These are phyloP conservation scores for Genyomyrus donnyi DNA, from an alignment of 2,113 vertebrate species.

Conservation along the genomic window DNA sequence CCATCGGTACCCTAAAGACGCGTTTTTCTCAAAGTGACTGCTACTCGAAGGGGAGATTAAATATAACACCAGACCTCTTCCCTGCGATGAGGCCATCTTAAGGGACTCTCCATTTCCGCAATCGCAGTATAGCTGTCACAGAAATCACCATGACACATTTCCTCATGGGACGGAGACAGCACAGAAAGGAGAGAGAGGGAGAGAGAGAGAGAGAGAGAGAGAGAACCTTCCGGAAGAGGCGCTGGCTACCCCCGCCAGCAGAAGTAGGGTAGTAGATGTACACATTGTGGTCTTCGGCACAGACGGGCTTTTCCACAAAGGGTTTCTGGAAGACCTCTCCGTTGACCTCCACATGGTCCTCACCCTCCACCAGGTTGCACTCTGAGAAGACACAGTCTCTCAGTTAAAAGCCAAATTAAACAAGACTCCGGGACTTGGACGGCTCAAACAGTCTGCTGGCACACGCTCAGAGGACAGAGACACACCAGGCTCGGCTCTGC, in stretches of 20 bases:
- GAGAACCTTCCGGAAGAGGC: slow-evolving; percentile 35
- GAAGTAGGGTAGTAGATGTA: slow-evolving; percentile 98
- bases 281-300: slow-evolving; percentile 96
- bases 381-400: slow-evolving; percentile 55
- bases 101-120: not conserved
- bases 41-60: not conserved
- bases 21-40: not conserved
- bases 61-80: not conserved
- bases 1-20: not conserved
- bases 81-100: not conserved
- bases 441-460: not conserved
- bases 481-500: not conserved
- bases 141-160: not conserved
- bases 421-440: not conserved
- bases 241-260: slow-evolving; percentile 92
- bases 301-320: slow-evolving; percentile 96
- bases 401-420: not conserved
- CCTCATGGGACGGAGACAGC: not conserved
- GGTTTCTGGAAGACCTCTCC: slow-evolving; percentile 94
- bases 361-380: slow-evolving; percentile 88
- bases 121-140: not conserved
- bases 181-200: not conserved
- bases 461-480: not conserved
- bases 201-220: not conserved
- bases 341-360: slow-evolving; percentile 96